Evolutionary conservation across 2,888 invertebrate genomes (phyloP), one percentile per base, ranked within the genome.

Genomic region (Stenodera caucasica): DNA sequence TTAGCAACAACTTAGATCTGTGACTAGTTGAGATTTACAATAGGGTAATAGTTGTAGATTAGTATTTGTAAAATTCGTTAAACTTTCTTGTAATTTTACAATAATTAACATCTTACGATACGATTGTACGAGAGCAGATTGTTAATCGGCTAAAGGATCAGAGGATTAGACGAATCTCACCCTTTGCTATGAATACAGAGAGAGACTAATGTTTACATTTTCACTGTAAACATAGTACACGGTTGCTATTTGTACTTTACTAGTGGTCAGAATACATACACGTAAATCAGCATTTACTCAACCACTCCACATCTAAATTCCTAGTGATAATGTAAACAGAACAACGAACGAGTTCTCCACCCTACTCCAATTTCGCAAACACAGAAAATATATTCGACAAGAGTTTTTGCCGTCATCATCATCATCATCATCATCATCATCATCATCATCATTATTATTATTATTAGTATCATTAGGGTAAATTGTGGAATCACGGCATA

Each of bases 261-360:
- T 37, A 26, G 53, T 49, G 61, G 61, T 57, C 57, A 57, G 49
- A 53, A 54, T 57, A 29, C 50, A 50, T 57, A 35, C 51, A 57
- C 61, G 57, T 61, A 61, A 61, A 61, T 61, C 61, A 61, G 58
- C 40, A 61, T 58, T 61, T 52, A 55, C 55, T 29, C 40, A 29
- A 45, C 45, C 57, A 35, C 21, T 30, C 23, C 52, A 57, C 60
- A 53, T 49, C 57, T 60, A 57, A 53, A 60, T 33, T 30, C 33
- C 12, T 23, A 23, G 23, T 6, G 21, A 45, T 45, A 45, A 45
- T 45, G 21, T 23, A 45, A 45, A 45, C 23, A 45, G 12, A 45
- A 45, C 45, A 45, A 45, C 12, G 23, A 23, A 45, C 23, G 45
- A 45, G 23, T 23, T n/a, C 4, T 7, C 21, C 23, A 12, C 45